phyloP scores from a whole-genome alignment of 1,140 invertebrate species.

The Riptortus pedestris region DNA sequence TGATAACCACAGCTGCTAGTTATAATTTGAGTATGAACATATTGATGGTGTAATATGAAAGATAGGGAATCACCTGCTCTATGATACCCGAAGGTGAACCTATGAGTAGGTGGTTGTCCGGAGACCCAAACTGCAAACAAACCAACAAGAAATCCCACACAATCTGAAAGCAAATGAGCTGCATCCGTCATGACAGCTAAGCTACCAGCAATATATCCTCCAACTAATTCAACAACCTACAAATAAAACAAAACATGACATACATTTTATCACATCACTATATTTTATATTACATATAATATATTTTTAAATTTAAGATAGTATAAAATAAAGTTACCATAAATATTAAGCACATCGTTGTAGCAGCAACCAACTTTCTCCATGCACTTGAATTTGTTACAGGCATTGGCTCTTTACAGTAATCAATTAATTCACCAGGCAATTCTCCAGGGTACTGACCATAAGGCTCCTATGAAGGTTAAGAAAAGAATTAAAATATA shows the following conservation, averaged over 20 bases:
- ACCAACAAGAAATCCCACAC: slow-evolving; percentile 69
- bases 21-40: too few species aligned
- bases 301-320: not conserved
- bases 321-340: slow-evolving; percentile 21
- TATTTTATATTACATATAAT: not conserved
- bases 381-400: slow-evolving; percentile 21
- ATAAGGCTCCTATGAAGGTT: slow-evolving; percentile 7
- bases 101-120: slow-evolving; percentile 49
- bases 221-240: slow-evolving; percentile 55
- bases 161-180: slow-evolving; percentile 72
- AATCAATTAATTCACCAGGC: slow-evolving; percentile 14
- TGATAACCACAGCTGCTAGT: too few species aligned
- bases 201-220: slow-evolving; percentile 68
- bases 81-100: slow-evolving; percentile 70
- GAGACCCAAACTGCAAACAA: slow-evolving; percentile 63
- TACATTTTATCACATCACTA: too few species aligned
- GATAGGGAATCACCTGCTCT: too few species aligned
- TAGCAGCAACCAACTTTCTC: slow-evolving; percentile 27
- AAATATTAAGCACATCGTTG: slow-evolving; percentile 26
- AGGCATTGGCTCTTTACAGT: slow-evolving; percentile 25
- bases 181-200: slow-evolving; percentile 75
- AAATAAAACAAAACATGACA: slow-evolving; percentile 30
- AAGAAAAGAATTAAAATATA: not conserved
- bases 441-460: slow-evolving; percentile 2
- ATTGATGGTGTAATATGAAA: too few species aligned